Percentiles rank a stretch among this genome's conserved stretches.
phyloP scores from a whole-genome alignment of 1,140 invertebrate species.

The Centruroides vittatus region DNA sequence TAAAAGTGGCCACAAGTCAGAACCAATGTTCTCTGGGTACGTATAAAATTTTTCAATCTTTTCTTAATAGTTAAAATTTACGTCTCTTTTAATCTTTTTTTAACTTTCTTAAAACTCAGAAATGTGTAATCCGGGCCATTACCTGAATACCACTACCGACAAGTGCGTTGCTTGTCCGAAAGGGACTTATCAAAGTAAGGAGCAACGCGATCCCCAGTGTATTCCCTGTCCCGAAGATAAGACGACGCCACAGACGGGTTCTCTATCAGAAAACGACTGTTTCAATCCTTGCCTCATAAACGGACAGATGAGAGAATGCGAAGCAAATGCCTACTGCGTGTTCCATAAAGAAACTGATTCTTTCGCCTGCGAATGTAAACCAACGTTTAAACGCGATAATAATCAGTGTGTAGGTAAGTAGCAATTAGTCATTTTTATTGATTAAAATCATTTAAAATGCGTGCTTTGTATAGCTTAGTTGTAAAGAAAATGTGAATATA shows the following conservation, averaged over 20 bases:
- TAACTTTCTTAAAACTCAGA: slow-evolving; percentile 18
- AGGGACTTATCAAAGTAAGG: slow-evolving; percentile 82
- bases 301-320: slow-evolving; percentile 67
- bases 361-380: slow-evolving; percentile 85
- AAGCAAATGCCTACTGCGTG: slow-evolving; percentile 73
- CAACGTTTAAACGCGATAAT: slow-evolving; percentile 61
- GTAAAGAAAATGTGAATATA: too few species aligned
- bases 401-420: slow-evolving; percentile 32
- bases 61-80: neutral
- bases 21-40: slow-evolving; percentile 77
- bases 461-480: too few species aligned
- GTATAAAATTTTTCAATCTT: neutral
- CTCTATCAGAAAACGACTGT: slow-evolving; percentile 63
- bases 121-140: slow-evolving; percentile 46
- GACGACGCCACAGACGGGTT: slow-evolving; percentile 63
- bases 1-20: slow-evolving; percentile 59
- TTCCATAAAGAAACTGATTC: slow-evolving; percentile 64
- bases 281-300: slow-evolving; percentile 80
- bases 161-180: slow-evolving; percentile 77
- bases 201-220: slow-evolving; percentile 66
- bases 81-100: too few species aligned
- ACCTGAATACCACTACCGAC: slow-evolving; percentile 66
- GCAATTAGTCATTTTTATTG: too few species aligned
- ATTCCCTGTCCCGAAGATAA: slow-evolving; percentile 81
- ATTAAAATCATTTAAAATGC: too few species aligned